Evolutionary conservation across 2,888 invertebrate genomes (phyloP).

Genomic region (Monoplex corrugatus): DNA sequence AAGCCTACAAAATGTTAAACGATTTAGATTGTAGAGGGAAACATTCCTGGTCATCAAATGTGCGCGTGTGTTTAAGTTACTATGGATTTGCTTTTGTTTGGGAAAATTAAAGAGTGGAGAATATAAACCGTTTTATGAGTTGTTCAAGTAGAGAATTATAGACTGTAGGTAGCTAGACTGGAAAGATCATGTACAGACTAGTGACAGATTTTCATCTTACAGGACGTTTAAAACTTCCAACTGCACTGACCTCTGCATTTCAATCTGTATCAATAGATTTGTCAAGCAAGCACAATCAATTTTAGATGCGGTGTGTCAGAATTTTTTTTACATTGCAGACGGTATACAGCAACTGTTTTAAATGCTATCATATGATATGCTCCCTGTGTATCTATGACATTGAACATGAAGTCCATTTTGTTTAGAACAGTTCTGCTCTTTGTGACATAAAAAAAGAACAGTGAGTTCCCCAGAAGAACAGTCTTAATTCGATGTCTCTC

Average conservation of each 20-base stretch:
- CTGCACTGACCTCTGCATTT: not conserved
- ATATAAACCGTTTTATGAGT: not conserved
- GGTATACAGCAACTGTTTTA: not conserved
- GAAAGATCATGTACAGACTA: not conserved
- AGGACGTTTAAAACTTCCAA: not conserved
- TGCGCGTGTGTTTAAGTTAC: not conserved
- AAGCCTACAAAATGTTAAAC: not conserved
- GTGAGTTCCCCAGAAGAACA: too few species aligned
- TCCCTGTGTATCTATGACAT: not conserved
- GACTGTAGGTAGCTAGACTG: not conserved
- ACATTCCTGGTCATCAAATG: not conserved
- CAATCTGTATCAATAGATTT: not conserved
- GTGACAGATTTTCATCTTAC: not conserved
- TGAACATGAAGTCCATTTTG: not conserved
- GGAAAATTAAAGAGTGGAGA: not conserved
- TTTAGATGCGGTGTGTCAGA: slow-evolving; percentile 11
- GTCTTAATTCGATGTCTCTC: too few species aligned
- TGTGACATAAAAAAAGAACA: not conserved
- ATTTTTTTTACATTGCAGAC: not conserved
- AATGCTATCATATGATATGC: not conserved
- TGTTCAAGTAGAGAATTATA: not conserved
- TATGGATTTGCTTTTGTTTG: not conserved
- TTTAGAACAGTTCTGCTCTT: not conserved
- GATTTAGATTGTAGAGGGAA: not conserved
- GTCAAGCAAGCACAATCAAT: not conserved